These are phyloP conservation scores for Struthidea cinerea DNA, from an alignment of 2,113 vertebrate genomes.

Conservation along the genomic window DNA sequence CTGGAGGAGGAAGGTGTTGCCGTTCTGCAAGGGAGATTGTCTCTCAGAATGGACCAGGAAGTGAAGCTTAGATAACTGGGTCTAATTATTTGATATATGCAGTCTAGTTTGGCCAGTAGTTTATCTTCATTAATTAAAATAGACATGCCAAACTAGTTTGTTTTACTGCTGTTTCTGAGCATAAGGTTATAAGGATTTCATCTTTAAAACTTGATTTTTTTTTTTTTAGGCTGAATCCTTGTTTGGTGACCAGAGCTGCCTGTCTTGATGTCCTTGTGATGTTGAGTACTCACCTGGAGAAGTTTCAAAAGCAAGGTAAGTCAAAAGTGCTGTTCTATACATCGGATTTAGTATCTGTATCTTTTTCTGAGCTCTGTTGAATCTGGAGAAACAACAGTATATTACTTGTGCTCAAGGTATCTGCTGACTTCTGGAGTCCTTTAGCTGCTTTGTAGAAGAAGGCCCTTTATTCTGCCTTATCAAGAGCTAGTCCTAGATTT, in stretches of 20 bases:
- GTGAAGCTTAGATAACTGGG: not conserved
- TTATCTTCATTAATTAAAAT: not conserved
- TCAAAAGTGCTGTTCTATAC: not conserved
- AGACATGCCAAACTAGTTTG: not conserved
- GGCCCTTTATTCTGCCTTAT: not conserved
- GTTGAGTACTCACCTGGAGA: constrained; percentile 70
- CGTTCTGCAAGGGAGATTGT: not conserved
- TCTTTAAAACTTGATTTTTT: constrained; percentile 6
- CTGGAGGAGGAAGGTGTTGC: not conserved
- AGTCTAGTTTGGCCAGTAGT: not conserved
- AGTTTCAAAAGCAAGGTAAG: constrained; percentile 42
- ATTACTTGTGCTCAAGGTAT: not conserved
- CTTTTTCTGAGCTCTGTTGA: not conserved
- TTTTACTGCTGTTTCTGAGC: not conserved
- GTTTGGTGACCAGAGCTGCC: constrained; percentile 88
- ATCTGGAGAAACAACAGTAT: not conserved
- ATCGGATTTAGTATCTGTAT: not conserved
- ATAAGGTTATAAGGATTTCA: not conserved
- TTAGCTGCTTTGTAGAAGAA: not conserved
- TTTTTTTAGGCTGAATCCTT: constrained; percentile 79
- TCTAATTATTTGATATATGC: not conserved
- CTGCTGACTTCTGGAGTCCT: not conserved
- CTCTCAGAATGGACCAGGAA: not conserved
- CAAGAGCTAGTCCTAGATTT: not conserved
- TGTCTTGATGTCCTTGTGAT: constrained; percentile 82